Base-by-base conservation (phyloP, 2,888 invertebrate species). In the Pseudococcus longispinus region DNA sequence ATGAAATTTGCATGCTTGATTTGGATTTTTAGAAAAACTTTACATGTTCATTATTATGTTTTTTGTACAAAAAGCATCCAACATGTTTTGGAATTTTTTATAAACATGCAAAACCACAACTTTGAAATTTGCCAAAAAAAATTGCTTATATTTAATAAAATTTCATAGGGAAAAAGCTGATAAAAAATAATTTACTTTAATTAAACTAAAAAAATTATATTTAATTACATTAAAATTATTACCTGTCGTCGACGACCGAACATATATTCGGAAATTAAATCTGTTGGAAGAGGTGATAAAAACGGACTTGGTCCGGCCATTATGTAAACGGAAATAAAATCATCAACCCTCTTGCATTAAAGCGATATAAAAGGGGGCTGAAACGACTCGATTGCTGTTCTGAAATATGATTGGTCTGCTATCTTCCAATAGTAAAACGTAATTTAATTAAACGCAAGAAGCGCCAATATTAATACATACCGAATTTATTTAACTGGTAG, bases 261-360 rank as follows among this genome's bases (percentile, higher is more conserved):
- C 96, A 97, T 96, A 90, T 97, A 97, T 91, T 97, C 97, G 20
- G 96, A 96, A 83, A 97, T 92, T n/a, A 97, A 92, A 91, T 97
- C 96, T 37, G 96, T 95, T 46, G 96, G 96, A 77, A 96, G 91
- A 0, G 96, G 96, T 83, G 96, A 96, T 88, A 96, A 91, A 90
- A 96, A 96, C 87, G 96, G 96, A 87, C 96, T 96, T 51, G 86
- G 86, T 87, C 96, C 96, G 85, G 96, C 96, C 96, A 96, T 96
- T 80, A 46, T 86, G 88, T 74, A 87, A 77, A 55, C 80, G 44
- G 77, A 86, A 86, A 86, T 86, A 86, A 80, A 86, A 86, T 86
- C 80, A 86, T 86, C 86, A 86, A 86, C 86, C 86, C 86, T 86
- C 86, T 42, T 37, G 77, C 77, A 55, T 77, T 80, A 51, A 77